phyloP scores from a whole-genome alignment of 2,113 vertebrate species.

The Petrocephalus microphthalmus region DNA sequence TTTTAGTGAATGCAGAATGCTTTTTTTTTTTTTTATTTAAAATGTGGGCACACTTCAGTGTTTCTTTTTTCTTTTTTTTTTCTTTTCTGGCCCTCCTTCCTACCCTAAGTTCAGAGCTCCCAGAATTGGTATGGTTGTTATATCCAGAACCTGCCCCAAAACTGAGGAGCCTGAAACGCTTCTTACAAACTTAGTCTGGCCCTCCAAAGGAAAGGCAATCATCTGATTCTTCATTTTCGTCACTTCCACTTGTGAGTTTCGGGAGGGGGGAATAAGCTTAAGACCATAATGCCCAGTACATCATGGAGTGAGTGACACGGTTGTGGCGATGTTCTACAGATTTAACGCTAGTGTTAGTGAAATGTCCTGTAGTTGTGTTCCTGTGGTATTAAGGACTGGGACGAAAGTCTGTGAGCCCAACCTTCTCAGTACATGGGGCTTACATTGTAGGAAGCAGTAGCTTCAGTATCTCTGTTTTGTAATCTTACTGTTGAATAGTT shows the following conservation, averaged over 20 bases:
- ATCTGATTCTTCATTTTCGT: not conserved
- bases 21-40: slow-evolving; percentile 4
- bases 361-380: slow-evolving; percentile 2
- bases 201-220: not conserved
- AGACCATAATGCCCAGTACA: not conserved
- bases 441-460: not conserved
- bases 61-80: not conserved
- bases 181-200: not conserved
- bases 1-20: not conserved
- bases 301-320: not conserved
- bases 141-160: not conserved
- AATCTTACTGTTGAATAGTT: slow-evolving; percentile 10
- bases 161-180: not conserved
- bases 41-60: not conserved
- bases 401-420: not conserved
- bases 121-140: not conserved
- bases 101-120: not conserved
- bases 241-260: not conserved
- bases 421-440: not conserved
- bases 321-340: not conserved
- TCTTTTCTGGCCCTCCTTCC: not conserved
- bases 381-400: not conserved
- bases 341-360: not conserved
- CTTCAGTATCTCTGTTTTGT: not conserved
- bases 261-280: not conserved